Base-by-base conservation (phyloP, 2,113 vertebrate species). In the Osmerus eperlanus region DNA sequence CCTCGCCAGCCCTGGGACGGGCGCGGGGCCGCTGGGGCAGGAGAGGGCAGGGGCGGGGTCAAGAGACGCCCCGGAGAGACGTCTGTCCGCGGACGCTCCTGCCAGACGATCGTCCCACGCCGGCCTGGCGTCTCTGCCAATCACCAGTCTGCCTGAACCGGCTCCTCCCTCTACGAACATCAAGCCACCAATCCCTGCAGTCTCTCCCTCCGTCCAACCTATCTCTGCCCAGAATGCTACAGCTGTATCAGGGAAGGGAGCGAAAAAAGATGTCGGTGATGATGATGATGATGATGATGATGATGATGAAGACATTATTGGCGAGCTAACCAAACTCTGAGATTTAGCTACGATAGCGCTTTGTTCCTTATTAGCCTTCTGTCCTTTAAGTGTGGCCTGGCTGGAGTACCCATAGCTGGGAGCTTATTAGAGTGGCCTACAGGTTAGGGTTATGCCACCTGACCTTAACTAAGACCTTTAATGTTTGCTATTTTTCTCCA, bases 321-420 rank as follows among this genome's bases (percentile, higher is more conserved):
- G 87, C 1, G 94, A 96, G 85, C 90, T 95, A 86, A 97, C 95
- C 72, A 94, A 91, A 91, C 92, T 96, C 84, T 95, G 92, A 83
- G 74, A 85, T 76, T 65, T 86, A 58, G 78, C 85, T 78, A 84
- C 85, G 61, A 80, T 88, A 81, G 90, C 81, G 73, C 79, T 81
- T 75, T 73, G 71, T 68, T 71, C 53, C 36, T 41, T 41, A 67
- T 70, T 71, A 68, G 75, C 61, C 61, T 9, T 89, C 59, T n/a
- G 79, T 84, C 88, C 89, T 91, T 91, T 88, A 90, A 87, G 80
- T 51, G 1, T 21, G 60, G 65, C 55, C 79, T 76, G 23, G 16
- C 62, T 75, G 23, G 41, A 25, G 64, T 82, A 85, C 76, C 72
- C 76, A 73, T 71, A 65, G 5, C 36, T 19, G 79, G 71, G 74